A percentile compares a stretch with the other conserved stretches of the same genome.
These are phyloP conservation scores for Anolis carolinensis DNA, from an alignment of 2,113 vertebrate genomes.

Conservation along the genomic window DNA sequence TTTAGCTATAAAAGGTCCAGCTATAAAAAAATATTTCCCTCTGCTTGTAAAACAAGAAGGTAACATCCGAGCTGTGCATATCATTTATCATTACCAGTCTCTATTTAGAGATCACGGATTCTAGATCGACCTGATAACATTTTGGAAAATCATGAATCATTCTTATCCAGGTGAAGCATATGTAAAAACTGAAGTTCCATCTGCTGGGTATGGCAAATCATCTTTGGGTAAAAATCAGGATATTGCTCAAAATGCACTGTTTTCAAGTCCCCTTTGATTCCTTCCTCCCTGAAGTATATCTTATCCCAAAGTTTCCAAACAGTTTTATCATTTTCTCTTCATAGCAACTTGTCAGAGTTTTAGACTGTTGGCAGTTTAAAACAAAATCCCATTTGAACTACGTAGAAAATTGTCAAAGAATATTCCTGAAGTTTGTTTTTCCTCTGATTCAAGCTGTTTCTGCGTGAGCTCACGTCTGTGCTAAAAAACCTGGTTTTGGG, in stretches of 20 bases:
- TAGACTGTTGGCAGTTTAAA: neutral
- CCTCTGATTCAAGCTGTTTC: neutral
- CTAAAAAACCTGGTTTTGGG: slow-evolving; percentile 57
- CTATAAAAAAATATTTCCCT: neutral
- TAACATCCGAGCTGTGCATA: neutral
- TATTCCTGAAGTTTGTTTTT: slow-evolving; percentile 30
- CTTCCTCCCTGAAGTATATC: neutral
- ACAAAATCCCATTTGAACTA: neutral
- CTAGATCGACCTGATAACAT: neutral
- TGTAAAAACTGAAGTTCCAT: neutral
- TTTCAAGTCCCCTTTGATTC: neutral
- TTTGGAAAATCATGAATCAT: neutral
- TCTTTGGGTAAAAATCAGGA: neutral
- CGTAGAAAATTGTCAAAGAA: neutral
- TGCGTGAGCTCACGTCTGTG: slow-evolving; percentile 34
- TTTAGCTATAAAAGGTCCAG: neutral
- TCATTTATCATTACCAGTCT: neutral
- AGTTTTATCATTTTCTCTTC: neutral
- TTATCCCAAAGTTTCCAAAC: neutral
- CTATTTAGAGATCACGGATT: neutral
- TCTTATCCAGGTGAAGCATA: neutral
- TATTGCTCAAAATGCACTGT: neutral
- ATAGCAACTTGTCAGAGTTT: neutral
- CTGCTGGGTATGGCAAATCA: neutral
- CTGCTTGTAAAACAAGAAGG: neutral